Conservation (phyloP, 2,888 invertebrate species). For the Ametastegia equiseti region DNA sequence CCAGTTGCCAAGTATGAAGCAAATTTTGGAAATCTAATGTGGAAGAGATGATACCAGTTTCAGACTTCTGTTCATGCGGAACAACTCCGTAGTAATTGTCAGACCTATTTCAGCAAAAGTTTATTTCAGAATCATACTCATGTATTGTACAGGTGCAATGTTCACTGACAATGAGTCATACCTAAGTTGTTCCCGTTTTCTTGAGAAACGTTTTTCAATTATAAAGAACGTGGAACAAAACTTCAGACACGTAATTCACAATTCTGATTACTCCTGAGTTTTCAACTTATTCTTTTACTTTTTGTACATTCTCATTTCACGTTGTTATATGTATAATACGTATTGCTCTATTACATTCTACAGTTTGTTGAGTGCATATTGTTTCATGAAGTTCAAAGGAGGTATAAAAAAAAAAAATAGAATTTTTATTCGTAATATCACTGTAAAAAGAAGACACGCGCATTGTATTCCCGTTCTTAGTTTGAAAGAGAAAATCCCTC, state of each 20-base stretch:
- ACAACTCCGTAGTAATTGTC: neutral
- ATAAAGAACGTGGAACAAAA: neutral
- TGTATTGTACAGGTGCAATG: no score
- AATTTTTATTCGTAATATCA: conserved; percentile 2
- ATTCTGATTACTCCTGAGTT: neutral
- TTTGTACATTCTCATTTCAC: neutral
- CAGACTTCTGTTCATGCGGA: neutral
- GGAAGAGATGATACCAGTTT: neutral
- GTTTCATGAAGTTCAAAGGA: neutral
- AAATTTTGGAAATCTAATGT: neutral
- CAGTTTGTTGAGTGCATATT: neutral
- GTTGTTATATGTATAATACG: neutral
- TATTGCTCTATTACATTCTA: neutral
- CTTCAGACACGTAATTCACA: neutral
- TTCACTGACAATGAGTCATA: no score
- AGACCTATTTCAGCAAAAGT: neutral
- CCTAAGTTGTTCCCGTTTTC: neutral
- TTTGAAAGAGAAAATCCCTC: conserved; percentile 23
- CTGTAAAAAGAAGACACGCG: neutral
- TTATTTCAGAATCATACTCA: neutral
- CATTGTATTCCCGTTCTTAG: neutral
- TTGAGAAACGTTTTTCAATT: neutral
- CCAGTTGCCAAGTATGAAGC: no score
- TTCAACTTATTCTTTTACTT: no score
- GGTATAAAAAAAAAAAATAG: neutral